A percentile compares a stretch with the other conserved stretches of the same genome.
phyloP scores from a whole-genome alignment of 2,888 invertebrate genomes.

The Polyommatus icarus region DNA sequence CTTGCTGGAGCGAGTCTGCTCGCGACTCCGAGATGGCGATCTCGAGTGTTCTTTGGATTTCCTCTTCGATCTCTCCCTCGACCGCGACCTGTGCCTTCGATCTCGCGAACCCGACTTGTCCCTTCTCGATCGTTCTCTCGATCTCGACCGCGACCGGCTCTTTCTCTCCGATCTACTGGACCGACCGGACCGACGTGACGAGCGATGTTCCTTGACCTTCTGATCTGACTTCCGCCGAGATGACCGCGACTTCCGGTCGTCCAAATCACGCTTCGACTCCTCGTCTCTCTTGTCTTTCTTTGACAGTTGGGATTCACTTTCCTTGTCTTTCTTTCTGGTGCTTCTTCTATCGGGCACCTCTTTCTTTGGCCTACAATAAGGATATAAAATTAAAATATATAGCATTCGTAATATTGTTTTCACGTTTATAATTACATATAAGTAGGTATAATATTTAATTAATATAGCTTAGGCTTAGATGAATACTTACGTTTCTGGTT shows the following conservation, averaged over 20 bases:
- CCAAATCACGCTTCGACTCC: conserved; percentile 62
- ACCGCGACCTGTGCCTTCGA: conserved; percentile 57
- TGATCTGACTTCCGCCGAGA: conserved; percentile 59
- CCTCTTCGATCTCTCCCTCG: conserved; percentile 55
- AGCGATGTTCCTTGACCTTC: conserved; percentile 58
- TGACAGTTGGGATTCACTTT: conserved; percentile 46
- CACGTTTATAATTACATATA: neutral
- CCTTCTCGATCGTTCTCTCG: conserved; percentile 53
- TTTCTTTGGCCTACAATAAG: conserved; percentile 45
- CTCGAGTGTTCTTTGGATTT: conserved; percentile 56
- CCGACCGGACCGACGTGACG: conserved; percentile 49
- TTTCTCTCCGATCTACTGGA: conserved; percentile 50
- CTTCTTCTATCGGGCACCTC: conserved; percentile 48
- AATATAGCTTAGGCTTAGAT: neutral
- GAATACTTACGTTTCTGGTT: conserved; percentile 50
- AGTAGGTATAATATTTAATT: neutral
- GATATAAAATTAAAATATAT: neutral
- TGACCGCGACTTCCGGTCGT: conserved; percentile 59
- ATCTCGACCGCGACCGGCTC: conserved; percentile 52
- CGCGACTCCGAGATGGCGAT: conserved; percentile 54
- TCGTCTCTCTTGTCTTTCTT: conserved; percentile 53
- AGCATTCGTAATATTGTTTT: neutral
- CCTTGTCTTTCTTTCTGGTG: conserved; percentile 44
- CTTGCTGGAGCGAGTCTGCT: conserved; percentile 50
- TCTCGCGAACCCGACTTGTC: conserved; percentile 59